phyloP scores from a whole-genome alignment of 2,888 invertebrate species.

The Trissonchulus latispiculum region DNA sequence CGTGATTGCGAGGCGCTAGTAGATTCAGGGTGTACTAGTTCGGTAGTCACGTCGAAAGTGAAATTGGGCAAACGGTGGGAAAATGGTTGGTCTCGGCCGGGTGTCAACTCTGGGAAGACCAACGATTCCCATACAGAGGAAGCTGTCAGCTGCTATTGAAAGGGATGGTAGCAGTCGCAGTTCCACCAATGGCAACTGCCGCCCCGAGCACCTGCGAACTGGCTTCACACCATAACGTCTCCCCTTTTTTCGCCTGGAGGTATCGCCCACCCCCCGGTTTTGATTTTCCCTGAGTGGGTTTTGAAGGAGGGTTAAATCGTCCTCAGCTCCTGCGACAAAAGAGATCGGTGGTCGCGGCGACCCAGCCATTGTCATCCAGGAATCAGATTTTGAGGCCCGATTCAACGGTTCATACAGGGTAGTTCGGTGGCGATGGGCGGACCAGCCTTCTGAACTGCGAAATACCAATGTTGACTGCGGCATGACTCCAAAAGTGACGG shows the following conservation, averaged over 20 bases:
- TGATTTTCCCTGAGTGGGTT: too few relatives aligned
- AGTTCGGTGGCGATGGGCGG: background rate
- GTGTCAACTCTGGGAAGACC: background rate
- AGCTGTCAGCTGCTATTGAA: background rate
- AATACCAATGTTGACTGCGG: background rate
- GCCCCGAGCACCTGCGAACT: too few relatives aligned
- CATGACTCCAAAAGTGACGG: background rate
- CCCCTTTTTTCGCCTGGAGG: too few relatives aligned
- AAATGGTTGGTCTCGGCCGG: background rate
- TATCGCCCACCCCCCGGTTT: too few relatives aligned
- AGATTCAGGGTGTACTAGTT: background rate
- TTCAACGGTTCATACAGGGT: background rate
- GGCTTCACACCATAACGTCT: too few relatives aligned
- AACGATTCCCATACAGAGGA: background rate
- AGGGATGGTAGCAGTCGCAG: background rate
- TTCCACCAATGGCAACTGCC: too few relatives aligned
- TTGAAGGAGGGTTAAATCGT: too few relatives aligned
- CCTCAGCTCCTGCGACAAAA: background rate
- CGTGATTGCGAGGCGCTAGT: background rate
- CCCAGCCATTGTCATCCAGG: background rate
- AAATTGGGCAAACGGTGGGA: background rate
- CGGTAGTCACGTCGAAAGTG: background rate
- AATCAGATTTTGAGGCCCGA: background rate
- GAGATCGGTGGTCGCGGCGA: background rate
- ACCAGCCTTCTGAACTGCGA: background rate